Evolutionary conservation across 2,888 invertebrate genomes (phyloP).

Genomic region (Platycheirus albimanus): DNA sequence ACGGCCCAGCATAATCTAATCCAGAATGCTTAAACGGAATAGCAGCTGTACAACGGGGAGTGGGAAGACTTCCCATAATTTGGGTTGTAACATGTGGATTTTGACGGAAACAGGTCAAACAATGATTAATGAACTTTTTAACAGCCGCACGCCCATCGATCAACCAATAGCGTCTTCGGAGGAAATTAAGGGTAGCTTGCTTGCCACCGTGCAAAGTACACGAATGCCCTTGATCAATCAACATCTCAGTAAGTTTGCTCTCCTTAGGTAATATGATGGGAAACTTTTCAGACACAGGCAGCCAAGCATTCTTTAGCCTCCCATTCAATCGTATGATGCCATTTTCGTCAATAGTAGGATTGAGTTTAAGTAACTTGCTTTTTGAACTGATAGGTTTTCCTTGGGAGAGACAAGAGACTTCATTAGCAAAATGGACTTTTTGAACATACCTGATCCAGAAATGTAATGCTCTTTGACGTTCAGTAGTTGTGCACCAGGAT

Average conservation of each 20-base stretch:
- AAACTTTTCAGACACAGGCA: too few relatives aligned
- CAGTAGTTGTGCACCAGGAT: too few relatives aligned
- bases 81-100: too few relatives aligned
- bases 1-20: constrained; percentile 44
- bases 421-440: constrained; percentile 19
- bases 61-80: constrained; percentile 20
- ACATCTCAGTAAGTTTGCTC: too few relatives aligned
- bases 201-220: too few relatives aligned
- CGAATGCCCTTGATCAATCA: constrained; percentile 21
- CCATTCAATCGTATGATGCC: too few relatives aligned
- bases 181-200: constrained; percentile 11
- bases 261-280: too few relatives aligned
- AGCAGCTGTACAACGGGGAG: neutral
- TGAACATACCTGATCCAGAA: constrained; percentile 32
- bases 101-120: neutral
- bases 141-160: neutral
- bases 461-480: neutral
- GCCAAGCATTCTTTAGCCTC: too few relatives aligned
- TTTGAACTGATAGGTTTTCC: too few relatives aligned
- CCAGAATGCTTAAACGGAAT: constrained; percentile 18
- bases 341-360: too few relatives aligned
- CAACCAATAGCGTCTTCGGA: constrained; percentile 28
- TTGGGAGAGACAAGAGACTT: constrained; percentile 31
- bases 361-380: too few relatives aligned
- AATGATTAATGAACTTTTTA: neutral